These are phyloP conservation scores for Xenopus laevis DNA, from an alignment of 2,113 vertebrate genomes.

Conservation along the genomic window DNA sequence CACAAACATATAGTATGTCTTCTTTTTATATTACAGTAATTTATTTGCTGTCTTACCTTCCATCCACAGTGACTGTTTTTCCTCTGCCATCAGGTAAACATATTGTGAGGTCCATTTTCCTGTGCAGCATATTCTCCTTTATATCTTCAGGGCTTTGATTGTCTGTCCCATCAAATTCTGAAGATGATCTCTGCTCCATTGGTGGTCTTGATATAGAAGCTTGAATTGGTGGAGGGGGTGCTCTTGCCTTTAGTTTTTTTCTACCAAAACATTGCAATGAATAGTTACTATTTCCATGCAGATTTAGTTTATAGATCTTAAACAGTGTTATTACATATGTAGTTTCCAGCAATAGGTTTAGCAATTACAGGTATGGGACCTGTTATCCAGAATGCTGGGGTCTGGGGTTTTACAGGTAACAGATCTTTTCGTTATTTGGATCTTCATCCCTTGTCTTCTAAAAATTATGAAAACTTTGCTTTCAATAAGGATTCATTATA, in stretches of 20 bases:
- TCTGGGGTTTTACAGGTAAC: too few relatives aligned
- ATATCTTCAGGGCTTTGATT: conserved; percentile 20
- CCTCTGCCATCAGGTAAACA: conserved; percentile 18
- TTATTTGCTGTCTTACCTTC: conserved; percentile 10
- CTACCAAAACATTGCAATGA: conserved; percentile 5
- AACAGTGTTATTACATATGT: too few relatives aligned
- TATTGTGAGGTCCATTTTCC: conserved; percentile 25
- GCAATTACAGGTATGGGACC: too few relatives aligned
- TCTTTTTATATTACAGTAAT: too few relatives aligned
- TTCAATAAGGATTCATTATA: too few relatives aligned
- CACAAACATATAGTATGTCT: too few relatives aligned
- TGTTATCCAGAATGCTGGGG: too few relatives aligned
- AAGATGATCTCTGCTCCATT: conserved; percentile 8
- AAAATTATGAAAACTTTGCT: too few relatives aligned
- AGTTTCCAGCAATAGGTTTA: too few relatives aligned
- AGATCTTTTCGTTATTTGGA: too few relatives aligned
- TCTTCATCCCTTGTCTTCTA: too few relatives aligned
- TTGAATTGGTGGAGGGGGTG: conserved; percentile 12
- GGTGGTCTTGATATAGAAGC: not conserved
- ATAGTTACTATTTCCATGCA: not conserved
- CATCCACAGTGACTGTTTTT: conserved; percentile 29
- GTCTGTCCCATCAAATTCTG: conserved; percentile 9
- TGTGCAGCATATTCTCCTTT: conserved; percentile 31
- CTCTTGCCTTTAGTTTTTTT: conserved; percentile 26
- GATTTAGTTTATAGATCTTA: too few relatives aligned